A percentile compares a stretch with the other conserved stretches of the same genome.
Evolutionary conservation across 2,797 vertebrate species (phyloP).

Genomic region (Arnoldichthys spilopterus): DNA sequence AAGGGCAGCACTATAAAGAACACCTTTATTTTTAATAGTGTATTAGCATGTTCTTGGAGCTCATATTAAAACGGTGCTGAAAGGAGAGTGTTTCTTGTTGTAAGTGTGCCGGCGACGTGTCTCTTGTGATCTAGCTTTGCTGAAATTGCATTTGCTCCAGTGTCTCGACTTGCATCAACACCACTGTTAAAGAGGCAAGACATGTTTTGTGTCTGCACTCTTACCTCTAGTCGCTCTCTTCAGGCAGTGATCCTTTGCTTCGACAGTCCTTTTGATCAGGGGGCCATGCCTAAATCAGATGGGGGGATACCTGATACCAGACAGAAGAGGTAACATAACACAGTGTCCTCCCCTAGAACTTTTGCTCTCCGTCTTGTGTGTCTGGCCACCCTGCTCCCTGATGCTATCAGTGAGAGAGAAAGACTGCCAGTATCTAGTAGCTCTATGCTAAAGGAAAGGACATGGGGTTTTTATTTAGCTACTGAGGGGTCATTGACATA

Average conservation of each 20-base stretch:
- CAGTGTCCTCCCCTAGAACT: conserved; percentile 67
- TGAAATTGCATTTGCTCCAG: conserved; percentile 33
- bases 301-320: conserved; percentile 71
- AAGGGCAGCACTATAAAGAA: neutral
- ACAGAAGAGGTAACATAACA: conserved; percentile 77
- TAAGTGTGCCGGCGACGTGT: neutral
- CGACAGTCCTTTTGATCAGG: conserved; percentile 76
- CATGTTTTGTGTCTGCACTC: conserved; percentile 44
- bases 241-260: conserved; percentile 58
- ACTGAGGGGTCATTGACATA: conserved; percentile 37
- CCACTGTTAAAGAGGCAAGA: conserved; percentile 43
- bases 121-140: conserved; percentile 1
- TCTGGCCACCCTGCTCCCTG: conserved; percentile 69
- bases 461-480: conserved; percentile 45
- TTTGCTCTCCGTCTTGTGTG: conserved; percentile 63
- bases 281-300: conserved; percentile 77
- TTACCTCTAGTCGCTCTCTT: conserved; percentile 55
- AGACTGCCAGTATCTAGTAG: conserved; percentile 64
- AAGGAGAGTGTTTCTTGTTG: neutral
- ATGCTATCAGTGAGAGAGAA: conserved; percentile 64
- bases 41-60: neutral
- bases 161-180: conserved; percentile 23
- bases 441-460: conserved; percentile 44
- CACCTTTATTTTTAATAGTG: neutral
- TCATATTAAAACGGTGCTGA: neutral